Evolutionary conservation across 2,113 vertebrate genomes (phyloP).

Genomic region (Dendrocopos noguchii): DNA sequence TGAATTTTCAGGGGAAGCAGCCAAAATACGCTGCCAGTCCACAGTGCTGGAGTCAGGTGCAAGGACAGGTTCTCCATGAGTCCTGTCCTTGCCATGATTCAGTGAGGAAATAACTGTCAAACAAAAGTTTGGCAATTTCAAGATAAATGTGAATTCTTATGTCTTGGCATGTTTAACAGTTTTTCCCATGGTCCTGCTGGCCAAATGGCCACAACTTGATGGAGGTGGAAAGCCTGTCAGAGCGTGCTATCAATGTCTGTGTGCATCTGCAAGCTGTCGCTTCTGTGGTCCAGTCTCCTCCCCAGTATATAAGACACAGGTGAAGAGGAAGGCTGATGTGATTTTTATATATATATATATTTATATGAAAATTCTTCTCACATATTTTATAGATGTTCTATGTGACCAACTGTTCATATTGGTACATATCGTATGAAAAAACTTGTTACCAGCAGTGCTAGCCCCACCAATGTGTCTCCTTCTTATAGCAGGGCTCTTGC

Average conservation of each 20-base stretch:
- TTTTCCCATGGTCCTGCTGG: neutral
- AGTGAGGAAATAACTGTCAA: neutral
- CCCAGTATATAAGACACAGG: neutral
- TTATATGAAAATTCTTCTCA: neutral
- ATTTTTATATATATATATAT: neutral
- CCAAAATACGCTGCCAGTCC: neutral
- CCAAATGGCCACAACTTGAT: neutral
- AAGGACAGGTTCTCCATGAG: neutral
- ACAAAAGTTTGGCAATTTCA: neutral
- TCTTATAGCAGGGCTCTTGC: accelerated
- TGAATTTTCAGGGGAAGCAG: neutral
- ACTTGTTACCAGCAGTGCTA: neutral
- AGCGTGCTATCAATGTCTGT: accelerated
- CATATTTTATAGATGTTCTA: neutral
- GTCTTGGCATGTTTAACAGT: neutral
- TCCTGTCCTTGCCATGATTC: accelerated
- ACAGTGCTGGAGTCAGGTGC: accelerated
- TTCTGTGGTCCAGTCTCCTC: accelerated
- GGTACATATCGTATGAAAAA: neutral
- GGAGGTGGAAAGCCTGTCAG: neutral
- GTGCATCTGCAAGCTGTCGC: neutral
- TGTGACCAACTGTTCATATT: too few species aligned
- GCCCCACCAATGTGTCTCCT: neutral
- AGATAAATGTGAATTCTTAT: neutral
- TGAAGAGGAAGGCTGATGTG: neutral